phyloP scores from a whole-genome alignment of 2,113 vertebrate species.

The Nymphicus hollandicus region DNA sequence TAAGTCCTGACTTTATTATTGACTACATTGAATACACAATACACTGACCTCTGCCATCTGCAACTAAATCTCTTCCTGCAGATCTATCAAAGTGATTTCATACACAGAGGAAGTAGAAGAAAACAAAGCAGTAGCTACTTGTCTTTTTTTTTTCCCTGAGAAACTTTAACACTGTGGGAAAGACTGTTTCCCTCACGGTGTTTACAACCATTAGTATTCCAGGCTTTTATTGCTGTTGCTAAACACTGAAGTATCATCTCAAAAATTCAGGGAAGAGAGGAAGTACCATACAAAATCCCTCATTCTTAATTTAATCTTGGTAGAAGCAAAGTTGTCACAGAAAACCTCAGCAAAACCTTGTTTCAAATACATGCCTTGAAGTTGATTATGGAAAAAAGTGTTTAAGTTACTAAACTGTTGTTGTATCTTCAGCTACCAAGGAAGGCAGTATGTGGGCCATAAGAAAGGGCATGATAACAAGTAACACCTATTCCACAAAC shows the following conservation, averaged over 20 bases:
- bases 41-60: conserved; percentile 97
- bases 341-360: fast-evolving
- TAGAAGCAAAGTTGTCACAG: neutral
- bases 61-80: conserved; percentile 95
- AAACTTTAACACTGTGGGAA: conserved; percentile 58
- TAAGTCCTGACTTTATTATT: conserved; percentile 99
- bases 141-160: conserved; percentile 50
- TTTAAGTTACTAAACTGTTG: neutral
- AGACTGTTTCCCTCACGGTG: neutral
- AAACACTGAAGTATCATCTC: neutral
- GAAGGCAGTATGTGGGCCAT: neutral
- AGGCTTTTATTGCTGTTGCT: neutral
- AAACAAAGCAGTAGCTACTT: conserved; percentile 66
- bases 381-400: neutral
- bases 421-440: neutral
- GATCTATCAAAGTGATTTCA: conserved; percentile 93
- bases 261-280: neutral
- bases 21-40: conserved; percentile 99
- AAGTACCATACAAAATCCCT: neutral
- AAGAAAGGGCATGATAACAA: neutral
- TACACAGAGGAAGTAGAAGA: conserved; percentile 78
- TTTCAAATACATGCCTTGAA: neutral
- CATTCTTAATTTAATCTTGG: neutral
- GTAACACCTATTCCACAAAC: neutral
- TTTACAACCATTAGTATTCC: neutral